Evolutionary conservation across 64 coral and sea anemone genomes (phyloP), one percentile per base, ranked within the genome.

Genomic region (Porites australiensis): DNA sequence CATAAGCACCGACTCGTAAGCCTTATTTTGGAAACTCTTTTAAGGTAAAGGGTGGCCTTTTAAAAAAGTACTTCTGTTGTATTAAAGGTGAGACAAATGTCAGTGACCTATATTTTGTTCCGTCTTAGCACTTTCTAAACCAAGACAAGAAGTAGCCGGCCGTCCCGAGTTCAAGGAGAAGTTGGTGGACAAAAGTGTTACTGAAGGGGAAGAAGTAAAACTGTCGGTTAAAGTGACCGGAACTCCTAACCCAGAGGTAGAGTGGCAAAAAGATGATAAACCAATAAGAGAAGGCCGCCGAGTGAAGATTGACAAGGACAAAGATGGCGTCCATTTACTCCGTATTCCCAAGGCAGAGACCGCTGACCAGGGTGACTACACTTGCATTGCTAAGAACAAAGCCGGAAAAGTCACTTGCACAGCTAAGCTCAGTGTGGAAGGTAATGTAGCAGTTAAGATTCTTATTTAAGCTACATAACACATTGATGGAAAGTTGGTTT

Each of bases 221-320:
- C 44, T 98, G 43, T 87, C 72, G 11, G 93, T 66, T 14, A 90
- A 89, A 58, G 88, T 98, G 58, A 91, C 53, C 46, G 95, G 95
- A 49, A 82, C 62, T 47, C 92, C 95, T n/a, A 65, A 90, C 68
- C 95, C 92, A 23, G 55, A 67, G 49, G 58, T 98, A 54, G 86
- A 86, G 81, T 98, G 95, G 95, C 94, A 98, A 74, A 98, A 94
- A 72, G 95, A 91, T 49, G 95, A 81, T 46, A 94, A 82, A n/a
- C 62, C 71, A 70, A 44, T 98, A 27, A 82, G 86, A 20, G 87
- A 98, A 53, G 95, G 82, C 9, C 88, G 92, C 13, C 91, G 95
- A 27, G 72, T 83, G 66, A 62, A 76, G 51, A 64, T 93, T 37
- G 91, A 93, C 14, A 54, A 93, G 64, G 16, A 8, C 50, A 74